Evolutionary conservation across 2,113 vertebrate species (phyloP).

Genomic region (Lagopus leucura): DNA sequence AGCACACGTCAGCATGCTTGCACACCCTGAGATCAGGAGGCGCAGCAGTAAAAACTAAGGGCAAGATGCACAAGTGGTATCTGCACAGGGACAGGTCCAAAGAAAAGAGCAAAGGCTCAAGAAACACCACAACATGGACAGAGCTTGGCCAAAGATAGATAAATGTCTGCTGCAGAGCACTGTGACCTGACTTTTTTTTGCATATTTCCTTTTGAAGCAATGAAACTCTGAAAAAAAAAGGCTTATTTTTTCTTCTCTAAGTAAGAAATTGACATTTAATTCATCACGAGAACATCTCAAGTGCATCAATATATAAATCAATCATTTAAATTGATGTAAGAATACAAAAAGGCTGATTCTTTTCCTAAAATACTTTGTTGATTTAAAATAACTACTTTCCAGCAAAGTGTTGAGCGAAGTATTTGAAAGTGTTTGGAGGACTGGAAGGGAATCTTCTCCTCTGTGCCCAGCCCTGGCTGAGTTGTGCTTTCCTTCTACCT

Average conservation of each 20-base stretch:
- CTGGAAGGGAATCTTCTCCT: neutral
- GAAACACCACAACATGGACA: accelerated
- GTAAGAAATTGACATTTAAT: neutral
- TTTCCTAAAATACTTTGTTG: neutral
- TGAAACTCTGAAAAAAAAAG: neutral
- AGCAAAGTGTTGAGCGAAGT: neutral
- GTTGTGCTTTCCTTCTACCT: neutral
- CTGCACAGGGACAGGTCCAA: neutral
- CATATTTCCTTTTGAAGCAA: neutral
- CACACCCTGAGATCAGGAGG: neutral
- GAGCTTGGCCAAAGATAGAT: neutral
- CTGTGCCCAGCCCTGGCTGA: neutral
- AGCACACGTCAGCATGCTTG: neutral
- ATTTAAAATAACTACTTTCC: neutral
- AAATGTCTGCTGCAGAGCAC: neutral
- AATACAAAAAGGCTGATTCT: neutral
- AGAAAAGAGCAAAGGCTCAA: neutral
- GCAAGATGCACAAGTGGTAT: accelerated
- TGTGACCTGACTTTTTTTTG: neutral
- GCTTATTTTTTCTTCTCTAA: too few species aligned
- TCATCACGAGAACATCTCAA: neutral
- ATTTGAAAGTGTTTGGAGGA: neutral
- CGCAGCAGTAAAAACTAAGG: accelerated
- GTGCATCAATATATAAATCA: neutral
- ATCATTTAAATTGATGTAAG: neutral